phyloP scores from a whole-genome alignment of 2,113 vertebrate species.

The Sarotherodon lohbergeri region DNA sequence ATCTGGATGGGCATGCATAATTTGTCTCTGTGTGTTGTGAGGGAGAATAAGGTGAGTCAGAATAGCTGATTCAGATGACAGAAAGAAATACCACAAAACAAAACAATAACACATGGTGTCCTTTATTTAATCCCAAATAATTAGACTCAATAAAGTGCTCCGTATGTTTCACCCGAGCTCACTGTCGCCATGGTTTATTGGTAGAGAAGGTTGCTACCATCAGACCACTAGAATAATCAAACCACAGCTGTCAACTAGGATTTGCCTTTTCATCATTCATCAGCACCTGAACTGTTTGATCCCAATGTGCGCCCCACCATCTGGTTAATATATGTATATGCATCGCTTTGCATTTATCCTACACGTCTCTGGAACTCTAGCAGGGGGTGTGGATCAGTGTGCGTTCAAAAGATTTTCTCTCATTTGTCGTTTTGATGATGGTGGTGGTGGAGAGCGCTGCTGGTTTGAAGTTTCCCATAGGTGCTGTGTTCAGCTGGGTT shows the following conservation, averaged over 20 bases:
- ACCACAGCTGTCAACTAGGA: slow-evolving; percentile 17
- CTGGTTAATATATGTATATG: neutral
- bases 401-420: neutral
- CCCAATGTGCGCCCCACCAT: neutral
- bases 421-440: neutral
- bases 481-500: neutral
- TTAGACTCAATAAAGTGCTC: slow-evolving; percentile 34
- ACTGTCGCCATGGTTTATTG: slow-evolving; percentile 25
- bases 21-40: neutral
- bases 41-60: neutral
- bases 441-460: neutral
- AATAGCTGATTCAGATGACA: neutral
- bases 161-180: slow-evolving; percentile 43
- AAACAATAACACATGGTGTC: neutral
- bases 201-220: slow-evolving; percentile 15
- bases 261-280: slow-evolving; percentile 10
- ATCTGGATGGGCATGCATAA: neutral
- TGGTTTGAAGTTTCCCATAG: neutral
- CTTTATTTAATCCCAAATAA: slow-evolving; percentile 2
- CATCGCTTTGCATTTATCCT: neutral
- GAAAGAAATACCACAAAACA: neutral
- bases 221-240: slow-evolving; percentile 39
- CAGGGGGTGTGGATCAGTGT: neutral
- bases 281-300: neutral
- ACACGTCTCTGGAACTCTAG: neutral